These are phyloP conservation scores for Struthio camelus DNA, from an alignment of 2,113 vertebrate genomes.

Conservation along the genomic window DNA sequence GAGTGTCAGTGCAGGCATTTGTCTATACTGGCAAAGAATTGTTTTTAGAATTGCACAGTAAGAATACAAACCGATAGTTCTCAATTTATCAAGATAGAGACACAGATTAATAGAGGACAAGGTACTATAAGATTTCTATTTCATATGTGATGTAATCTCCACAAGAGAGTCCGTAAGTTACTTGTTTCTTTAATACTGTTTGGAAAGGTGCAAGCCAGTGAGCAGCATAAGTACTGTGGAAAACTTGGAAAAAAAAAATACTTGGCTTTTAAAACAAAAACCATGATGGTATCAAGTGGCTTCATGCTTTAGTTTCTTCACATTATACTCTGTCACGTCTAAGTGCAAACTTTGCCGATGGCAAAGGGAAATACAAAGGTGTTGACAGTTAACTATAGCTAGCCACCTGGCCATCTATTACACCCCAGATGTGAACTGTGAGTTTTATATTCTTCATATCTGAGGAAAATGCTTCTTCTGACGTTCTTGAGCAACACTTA, in stretches of 20 bases:
- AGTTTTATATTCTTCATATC: slow-evolving; percentile 57
- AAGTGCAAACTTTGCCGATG: slow-evolving; percentile 67
- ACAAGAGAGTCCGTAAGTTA: background rate
- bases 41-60: background rate
- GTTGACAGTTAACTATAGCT: slow-evolving; percentile 67
- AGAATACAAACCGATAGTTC: background rate
- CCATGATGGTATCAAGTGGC: slow-evolving; percentile 33
- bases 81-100: background rate
- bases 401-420: slow-evolving; percentile 63
- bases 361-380: slow-evolving; percentile 65
- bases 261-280: background rate
- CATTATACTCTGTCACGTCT: slow-evolving; percentile 58
- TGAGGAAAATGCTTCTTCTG: slow-evolving; percentile 41
- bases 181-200: background rate
- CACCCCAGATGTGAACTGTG: slow-evolving; percentile 66
- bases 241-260: background rate
- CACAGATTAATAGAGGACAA: background rate
- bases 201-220: background rate
- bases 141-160: background rate
- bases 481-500: slow-evolving; percentile 44
- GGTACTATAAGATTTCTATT: background rate
- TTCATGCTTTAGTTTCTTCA: slow-evolving; percentile 59
- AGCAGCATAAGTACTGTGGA: background rate
- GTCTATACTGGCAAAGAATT: background rate
- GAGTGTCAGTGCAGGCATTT: background rate